phyloP scores from a whole-genome alignment of 2,113 vertebrate genomes.

The Cryptotis parvus region DNA sequence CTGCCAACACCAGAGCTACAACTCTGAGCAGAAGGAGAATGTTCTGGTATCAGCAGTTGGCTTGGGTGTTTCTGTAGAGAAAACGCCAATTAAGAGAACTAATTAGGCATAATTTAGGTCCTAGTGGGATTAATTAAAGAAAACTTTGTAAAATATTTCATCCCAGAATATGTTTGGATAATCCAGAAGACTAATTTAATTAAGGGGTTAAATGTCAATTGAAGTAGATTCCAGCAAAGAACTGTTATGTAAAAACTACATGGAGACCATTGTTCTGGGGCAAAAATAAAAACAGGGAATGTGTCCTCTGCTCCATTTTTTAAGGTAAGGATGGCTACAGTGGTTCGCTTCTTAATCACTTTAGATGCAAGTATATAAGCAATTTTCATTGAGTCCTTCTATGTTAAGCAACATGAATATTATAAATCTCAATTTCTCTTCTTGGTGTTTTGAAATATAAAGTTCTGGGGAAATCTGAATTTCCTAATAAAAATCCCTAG shows the following conservation, averaged over 20 bases:
- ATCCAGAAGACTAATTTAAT: conserved; percentile 71
- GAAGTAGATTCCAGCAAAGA: conserved; percentile 60
- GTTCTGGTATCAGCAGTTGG: conserved; percentile 57
- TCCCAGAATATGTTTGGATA: conserved; percentile 64
- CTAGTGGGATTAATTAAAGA: conserved; percentile 76
- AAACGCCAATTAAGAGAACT: conserved; percentile 73
- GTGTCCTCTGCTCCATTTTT: background rate
- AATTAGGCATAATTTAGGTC: conserved; percentile 76
- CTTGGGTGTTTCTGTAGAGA: conserved; percentile 33
- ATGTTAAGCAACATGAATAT: background rate
- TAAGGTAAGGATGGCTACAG: background rate
- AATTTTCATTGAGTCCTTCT: background rate
- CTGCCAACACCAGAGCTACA: conserved; percentile 60
- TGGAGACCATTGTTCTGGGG: background rate
- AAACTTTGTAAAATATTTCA: conserved; percentile 72
- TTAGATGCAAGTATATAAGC: background rate
- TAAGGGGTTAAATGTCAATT: conserved; percentile 64
- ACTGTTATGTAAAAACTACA: conserved; percentile 59
- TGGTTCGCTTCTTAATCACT: background rate
- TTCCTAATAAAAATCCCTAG: background rate
- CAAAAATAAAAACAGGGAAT: background rate
- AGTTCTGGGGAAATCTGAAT: background rate
- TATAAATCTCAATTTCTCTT: background rate
- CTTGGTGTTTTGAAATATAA: background rate
- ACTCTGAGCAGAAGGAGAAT: conserved; percentile 58